A percentile compares a stretch with the other conserved stretches of the same genome.
Conservation (phyloP, 2,113 vertebrate genomes). For the Galemys pyrenaicus region DNA sequence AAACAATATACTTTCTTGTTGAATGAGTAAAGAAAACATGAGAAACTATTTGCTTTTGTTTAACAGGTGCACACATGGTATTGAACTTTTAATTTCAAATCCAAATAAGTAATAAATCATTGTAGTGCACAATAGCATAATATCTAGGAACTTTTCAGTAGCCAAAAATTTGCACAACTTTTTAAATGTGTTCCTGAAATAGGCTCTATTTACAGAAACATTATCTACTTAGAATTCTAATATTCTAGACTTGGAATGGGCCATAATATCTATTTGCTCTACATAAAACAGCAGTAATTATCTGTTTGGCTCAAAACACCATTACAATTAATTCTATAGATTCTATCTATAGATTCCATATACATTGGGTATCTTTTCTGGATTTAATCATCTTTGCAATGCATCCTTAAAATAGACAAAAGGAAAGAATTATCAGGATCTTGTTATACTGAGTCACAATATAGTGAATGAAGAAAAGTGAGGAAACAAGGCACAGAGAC, state of each 20-base stretch:
- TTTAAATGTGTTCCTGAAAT: not conserved
- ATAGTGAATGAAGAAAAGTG: not conserved
- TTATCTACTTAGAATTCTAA: not conserved
- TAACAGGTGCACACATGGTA: not conserved
- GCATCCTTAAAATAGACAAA: not conserved
- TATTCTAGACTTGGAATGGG: not conserved
- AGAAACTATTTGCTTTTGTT: not conserved
- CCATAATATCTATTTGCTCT: not conserved
- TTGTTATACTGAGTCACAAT: not conserved
- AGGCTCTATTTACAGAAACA: not conserved
- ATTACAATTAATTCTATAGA: not conserved
- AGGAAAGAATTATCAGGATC: not conserved
- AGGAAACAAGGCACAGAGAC: not conserved
- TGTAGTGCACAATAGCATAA: not conserved
- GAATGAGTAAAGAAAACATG: not conserved
- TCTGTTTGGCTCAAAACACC: not conserved
- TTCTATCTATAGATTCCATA: not conserved
- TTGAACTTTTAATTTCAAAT: not conserved
- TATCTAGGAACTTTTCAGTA: not conserved
- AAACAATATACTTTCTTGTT: not conserved
- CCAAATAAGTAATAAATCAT: constrained; percentile 2
- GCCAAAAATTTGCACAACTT: not conserved
- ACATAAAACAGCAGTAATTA: not conserved
- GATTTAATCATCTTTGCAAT: not conserved
- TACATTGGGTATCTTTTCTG: not conserved